phyloP scores from a whole-genome alignment of 2,797 vertebrate species.

The Halcyon leucocephala region DNA sequence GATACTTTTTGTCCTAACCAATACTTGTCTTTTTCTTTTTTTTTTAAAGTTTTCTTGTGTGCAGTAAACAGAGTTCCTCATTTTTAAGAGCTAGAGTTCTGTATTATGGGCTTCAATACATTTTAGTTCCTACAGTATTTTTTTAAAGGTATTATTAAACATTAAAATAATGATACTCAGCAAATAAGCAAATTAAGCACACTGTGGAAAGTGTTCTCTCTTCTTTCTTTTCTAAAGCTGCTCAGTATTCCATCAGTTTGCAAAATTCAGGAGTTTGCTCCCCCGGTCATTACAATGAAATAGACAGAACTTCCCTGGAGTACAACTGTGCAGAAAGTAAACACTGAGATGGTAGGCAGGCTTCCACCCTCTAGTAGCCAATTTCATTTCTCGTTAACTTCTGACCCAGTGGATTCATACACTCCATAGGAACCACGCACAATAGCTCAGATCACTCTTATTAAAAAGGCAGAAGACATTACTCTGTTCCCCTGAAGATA shows the following conservation, averaged over 20 bases:
- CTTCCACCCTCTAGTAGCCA: not conserved
- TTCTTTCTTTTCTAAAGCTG: not conserved
- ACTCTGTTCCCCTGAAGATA: not conserved
- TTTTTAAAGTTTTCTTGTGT: not conserved
- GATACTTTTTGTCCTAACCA: not conserved
- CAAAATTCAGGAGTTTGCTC: not conserved
- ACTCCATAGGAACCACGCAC: accelerated
- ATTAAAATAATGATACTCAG: not conserved
- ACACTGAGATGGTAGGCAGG: not conserved
- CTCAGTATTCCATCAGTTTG: not conserved
- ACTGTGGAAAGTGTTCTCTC: not conserved
- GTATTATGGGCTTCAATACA: not conserved
- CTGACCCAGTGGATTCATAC: not conserved
- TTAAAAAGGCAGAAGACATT: not conserved
- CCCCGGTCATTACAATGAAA: not conserved
- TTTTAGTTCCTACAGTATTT: not conserved
- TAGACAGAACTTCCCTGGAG: not conserved
- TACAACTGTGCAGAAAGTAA: not conserved
- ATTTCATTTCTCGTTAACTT: not conserved
- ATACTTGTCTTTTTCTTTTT: not conserved
- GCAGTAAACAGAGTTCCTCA: not conserved
- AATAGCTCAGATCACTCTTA: not conserved
- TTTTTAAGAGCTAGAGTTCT: not conserved
- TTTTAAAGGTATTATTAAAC: not conserved
- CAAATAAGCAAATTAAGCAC: not conserved